phyloP scores from a whole-genome alignment of 2,113 vertebrate genomes.

The Setophaga coronata region DNA sequence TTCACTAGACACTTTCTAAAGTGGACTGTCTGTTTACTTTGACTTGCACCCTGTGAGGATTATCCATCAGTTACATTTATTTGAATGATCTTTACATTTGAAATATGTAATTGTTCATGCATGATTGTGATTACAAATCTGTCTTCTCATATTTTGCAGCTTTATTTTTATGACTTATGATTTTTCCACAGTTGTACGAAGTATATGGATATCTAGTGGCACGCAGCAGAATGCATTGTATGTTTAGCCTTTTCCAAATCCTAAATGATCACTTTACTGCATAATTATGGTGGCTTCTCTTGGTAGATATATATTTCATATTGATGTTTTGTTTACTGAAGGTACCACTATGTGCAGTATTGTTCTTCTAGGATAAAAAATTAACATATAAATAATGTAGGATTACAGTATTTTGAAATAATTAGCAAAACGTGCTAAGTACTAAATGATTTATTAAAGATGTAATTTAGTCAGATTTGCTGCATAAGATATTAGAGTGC shows the following conservation, averaged over 20 bases:
- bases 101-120: conserved; percentile 81
- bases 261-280: conserved; percentile 16
- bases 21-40: conserved; percentile 89
- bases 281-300: conserved; percentile 46
- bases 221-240: not conserved
- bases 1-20: conserved; percentile 90
- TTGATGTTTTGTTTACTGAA: conserved; percentile 56
- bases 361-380: conserved; percentile 61
- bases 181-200: conserved; percentile 44
- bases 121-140: conserved; percentile 68
- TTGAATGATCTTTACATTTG: conserved; percentile 82
- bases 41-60: conserved; percentile 78
- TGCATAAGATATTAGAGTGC: conserved; percentile 47
- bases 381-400: conserved; percentile 57
- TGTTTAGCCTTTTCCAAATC: conserved; percentile 54
- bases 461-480: conserved; percentile 49
- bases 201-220: conserved; percentile 3
- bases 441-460: conserved; percentile 65
- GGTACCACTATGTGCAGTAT: not conserved
- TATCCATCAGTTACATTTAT: conserved; percentile 82
- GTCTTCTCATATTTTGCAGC: not conserved
- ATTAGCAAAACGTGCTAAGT: conserved; percentile 60
- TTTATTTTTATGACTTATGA: conserved; percentile 38
- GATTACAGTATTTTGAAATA: conserved; percentile 69
- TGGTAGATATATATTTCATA: conserved; percentile 6